Evolutionary conservation across 2,113 vertebrate genomes (phyloP), one percentile per base, ranked within the genome.

Genomic region (Cryptotis parvus): DNA sequence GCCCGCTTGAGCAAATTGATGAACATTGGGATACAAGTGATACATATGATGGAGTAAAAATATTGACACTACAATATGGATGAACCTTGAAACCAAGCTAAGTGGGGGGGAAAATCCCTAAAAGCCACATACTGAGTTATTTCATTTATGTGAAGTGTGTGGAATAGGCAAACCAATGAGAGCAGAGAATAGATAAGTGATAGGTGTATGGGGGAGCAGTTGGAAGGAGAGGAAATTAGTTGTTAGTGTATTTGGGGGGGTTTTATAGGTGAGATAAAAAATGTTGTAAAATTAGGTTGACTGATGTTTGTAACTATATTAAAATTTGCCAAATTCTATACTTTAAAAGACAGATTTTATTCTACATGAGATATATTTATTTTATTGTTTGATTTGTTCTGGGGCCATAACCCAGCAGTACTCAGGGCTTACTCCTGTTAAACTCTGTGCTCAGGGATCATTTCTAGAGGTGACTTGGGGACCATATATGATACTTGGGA

Each of bases 81-180:
- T 63, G 39, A 76, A 82, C 35, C 15, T 61, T 74, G 86, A 86
- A 84, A 70, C 79, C 3, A 39, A 27, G 27, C 61, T 79, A 82
- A 68, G 22, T 92, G 43, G 74, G 89, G 41, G 78, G 65, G 41
- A 26, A 24, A 90, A 11, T 74, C 26, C 4, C 52, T 41, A 55
- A 94, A 61, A 20, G 31, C 68, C 69, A 85, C 65, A 83, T 61
- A 26, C 35, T 35, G 0, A 89, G 6, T 74, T 16, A 84, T 68
- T 91, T 20, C 5, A 31, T 82, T 90, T 69, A n/a, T 68, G 22
- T 84, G 45, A 91, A 94, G n/a, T 89, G 45, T 78, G n/a, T 37
- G 78, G 24, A 65, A 83, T 52, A 86, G 43, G 68, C 52, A 84
- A 83, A 58, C 84, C 37, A 9, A 20, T 84, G 78, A 35, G n/a